Percentiles rank a stretch among this genome's conserved stretches.
phyloP scores from a whole-genome alignment of 1,140 invertebrate genomes.

The Cryptotermes secundus region DNA sequence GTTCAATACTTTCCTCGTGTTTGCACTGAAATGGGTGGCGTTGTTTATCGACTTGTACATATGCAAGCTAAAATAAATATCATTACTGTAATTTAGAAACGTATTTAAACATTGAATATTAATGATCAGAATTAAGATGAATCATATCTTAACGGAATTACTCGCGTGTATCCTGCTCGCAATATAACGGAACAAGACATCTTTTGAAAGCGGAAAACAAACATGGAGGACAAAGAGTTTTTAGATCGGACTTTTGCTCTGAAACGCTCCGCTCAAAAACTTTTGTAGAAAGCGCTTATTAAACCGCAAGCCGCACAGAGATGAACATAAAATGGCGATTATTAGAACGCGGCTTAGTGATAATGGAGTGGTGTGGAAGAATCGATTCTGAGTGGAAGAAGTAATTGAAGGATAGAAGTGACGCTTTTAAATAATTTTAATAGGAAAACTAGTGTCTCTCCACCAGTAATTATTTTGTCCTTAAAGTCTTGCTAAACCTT shows the following conservation, averaged over 20 bases:
- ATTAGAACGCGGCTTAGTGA: conserved; percentile 3
- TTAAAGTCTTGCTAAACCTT: not conserved
- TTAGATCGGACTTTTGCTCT: conserved; percentile 11
- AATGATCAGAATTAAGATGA: too few species aligned
- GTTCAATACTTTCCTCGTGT: not conserved
- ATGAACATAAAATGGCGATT: conserved; percentile 10
- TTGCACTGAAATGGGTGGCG: too few species aligned
- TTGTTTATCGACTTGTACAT: too few species aligned
- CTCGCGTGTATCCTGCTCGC: too few species aligned
- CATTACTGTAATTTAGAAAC: too few species aligned
- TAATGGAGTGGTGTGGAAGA: conserved; percentile 7
- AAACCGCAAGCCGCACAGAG: conserved; percentile 13
- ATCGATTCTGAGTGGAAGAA: not conserved
- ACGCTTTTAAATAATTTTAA: conserved; percentile 10
- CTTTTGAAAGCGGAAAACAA: not conserved
- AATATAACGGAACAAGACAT: too few species aligned
- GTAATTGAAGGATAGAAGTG: not conserved
- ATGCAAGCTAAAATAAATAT: too few species aligned
- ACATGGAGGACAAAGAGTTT: not conserved
- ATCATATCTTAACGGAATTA: too few species aligned
- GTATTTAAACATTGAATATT: too few species aligned
- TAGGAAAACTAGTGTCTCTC: not conserved
- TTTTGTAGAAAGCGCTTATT: not conserved
- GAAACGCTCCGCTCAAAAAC: conserved; percentile 14
- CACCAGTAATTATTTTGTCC: not conserved